Percentiles rank a stretch among this genome's conserved stretches.
These are phyloP conservation scores for Onchidella celtica DNA, from an alignment of 2,888 invertebrate genomes.

Conservation along the genomic window DNA sequence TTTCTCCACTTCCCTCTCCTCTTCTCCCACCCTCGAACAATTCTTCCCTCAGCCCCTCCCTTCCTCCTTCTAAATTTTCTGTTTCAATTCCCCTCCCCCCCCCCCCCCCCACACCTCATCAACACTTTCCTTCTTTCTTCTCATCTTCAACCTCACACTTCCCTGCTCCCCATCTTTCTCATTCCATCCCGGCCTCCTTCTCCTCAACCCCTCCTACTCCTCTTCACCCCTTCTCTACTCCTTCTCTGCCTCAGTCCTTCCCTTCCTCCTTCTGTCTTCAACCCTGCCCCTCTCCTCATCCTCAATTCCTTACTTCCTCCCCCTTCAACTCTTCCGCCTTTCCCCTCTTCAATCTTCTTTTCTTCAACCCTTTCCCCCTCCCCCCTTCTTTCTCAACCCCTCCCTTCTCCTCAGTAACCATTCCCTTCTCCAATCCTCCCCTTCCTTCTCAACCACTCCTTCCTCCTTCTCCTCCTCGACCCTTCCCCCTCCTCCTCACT, in stretches of 20 bases:
- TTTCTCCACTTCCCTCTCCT: too few species aligned
- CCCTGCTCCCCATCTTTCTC: too few species aligned
- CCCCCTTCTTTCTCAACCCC: background rate
- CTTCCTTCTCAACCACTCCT: background rate
- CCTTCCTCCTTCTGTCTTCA: background rate
- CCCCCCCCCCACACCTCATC: background rate
- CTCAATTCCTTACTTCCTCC: background rate
- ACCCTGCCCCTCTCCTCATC: background rate
- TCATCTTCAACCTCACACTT: too few species aligned
- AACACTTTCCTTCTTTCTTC: background rate
- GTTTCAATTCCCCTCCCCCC: background rate
- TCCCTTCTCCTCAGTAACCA: background rate
- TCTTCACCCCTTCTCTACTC: background rate
- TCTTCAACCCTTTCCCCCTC: background rate
- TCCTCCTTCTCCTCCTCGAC: background rate
- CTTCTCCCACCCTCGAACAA: background rate
- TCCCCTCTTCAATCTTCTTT: background rate
- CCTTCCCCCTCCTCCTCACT: too few species aligned
- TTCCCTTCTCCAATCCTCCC: background rate
- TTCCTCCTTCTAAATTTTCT: slow-evolving; percentile 6
- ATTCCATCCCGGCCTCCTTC: too few species aligned
- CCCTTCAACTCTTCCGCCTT: background rate
- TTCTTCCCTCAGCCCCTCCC: background rate
- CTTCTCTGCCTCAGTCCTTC: background rate
- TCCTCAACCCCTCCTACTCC: background rate